Evolutionary conservation across 1,140 invertebrate species (phyloP).

Genomic region (Caerostris darwini): DNA sequence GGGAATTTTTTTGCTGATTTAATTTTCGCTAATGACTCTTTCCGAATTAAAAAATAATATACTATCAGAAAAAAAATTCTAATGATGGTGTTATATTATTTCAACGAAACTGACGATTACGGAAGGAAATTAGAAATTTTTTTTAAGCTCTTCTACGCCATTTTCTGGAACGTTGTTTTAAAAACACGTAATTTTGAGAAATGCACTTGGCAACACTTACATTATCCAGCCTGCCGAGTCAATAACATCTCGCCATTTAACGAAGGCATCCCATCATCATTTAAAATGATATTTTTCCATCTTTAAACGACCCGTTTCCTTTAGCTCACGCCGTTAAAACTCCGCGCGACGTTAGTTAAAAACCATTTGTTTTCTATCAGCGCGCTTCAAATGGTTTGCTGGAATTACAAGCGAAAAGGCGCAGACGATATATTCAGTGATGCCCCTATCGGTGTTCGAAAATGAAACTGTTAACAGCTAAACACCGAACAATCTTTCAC

Average conservation of each 20-base stretch:
- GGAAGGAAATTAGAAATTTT: background rate
- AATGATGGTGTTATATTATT: background rate
- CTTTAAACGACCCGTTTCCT: background rate
- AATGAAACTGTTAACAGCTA: slow-evolving; percentile 20
- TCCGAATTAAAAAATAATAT: background rate
- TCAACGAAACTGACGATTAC: background rate
- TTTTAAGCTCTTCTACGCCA: background rate
- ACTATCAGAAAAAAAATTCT: background rate
- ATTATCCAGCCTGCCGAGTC: background rate
- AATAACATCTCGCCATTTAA: background rate
- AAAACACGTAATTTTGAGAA: background rate
- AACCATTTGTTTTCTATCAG: slow-evolving; percentile 29
- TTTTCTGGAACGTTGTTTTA: background rate
- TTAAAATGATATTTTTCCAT: slow-evolving; percentile 25
- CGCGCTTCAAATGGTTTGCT: background rate
- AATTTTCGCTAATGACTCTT: background rate
- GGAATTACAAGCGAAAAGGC: background rate
- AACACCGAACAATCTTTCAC: background rate
- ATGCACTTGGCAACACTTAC: background rate
- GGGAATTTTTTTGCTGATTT: background rate
- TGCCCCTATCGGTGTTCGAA: background rate
- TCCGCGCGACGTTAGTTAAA: background rate
- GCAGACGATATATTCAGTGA: background rate
- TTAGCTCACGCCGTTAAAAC: background rate
- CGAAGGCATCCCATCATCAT: background rate